Evolutionary conservation across 1,140 invertebrate species (phyloP), one percentile per base, ranked within the genome.

Genomic region (Listronotus oregonensis): DNA sequence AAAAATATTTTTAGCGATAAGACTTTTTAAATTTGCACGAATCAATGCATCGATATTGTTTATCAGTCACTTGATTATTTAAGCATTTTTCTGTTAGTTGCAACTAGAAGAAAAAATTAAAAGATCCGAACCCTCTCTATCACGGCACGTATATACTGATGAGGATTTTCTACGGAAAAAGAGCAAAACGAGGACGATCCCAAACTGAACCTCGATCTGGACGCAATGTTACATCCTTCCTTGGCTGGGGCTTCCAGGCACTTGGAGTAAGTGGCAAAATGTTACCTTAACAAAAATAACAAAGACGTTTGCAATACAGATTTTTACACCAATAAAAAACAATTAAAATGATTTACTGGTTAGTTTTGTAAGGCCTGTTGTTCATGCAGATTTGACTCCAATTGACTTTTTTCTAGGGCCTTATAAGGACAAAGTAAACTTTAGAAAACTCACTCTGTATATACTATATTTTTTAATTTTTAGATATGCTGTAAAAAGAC

Each of bases 51-150:
- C n/a, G n/a, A n/a, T n/a, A n/a, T n/a, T n/a, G n/a, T n/a, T n/a
- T n/a, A n/a, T n/a, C n/a, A n/a, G n/a, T n/a, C n/a, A n/a, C n/a
- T n/a, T n/a, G n/a, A n/a, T n/a, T n/a, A n/a, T n/a, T 27, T 27
- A 27, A 27, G 21, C 21, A 27, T 3, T 3, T 27, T 27, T 27
- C 21, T 27, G 1, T 27, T 27, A 27, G 21, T 1, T 27, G 46
- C 57, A 79, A 27, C 32, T 87, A 18, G 57, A 75, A 31, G 80
- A 86, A 0, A 73, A 81, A 1, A 76, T 93, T 12, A 80, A 15
- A 87, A 86, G 64, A 61, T 85, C 6, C 80, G 89, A 90, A 93
- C 80, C 86, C 89, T 0, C 77, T 89, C 0, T 80, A 83, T 39
- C 83, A 86, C 79, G 86, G 89, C 0, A 69, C 75, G 0, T 80